Evolutionary conservation across 2,888 invertebrate genomes (phyloP), one percentile per base, ranked within the genome.

Genomic region (Drosophila putrida): DNA sequence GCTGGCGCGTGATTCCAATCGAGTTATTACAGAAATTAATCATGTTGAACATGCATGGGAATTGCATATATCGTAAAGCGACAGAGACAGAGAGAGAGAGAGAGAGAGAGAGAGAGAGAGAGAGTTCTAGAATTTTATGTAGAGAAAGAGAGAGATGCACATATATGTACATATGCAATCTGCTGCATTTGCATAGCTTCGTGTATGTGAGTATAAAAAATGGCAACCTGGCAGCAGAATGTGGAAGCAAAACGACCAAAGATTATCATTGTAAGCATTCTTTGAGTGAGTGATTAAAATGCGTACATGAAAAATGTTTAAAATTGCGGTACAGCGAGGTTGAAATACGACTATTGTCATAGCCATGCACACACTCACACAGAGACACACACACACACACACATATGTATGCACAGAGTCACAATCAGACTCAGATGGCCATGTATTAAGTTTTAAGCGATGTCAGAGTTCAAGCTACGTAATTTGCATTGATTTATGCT

Each of bases 1-100:
- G 81, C 77, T 85, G 86, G 86, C 89, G 88, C 89, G 89, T 89
- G 89, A 86, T 86, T 86, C 89, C 89, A 88, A 89, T 86, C 88
- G 89, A 86, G 86, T 86, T 86, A 86, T 89, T 89, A 89, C 86
- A 88, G 80, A 88, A 86, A 86, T 86, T 86, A 89, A 86, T 86
- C 86, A 86, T 89, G 86, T 86, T 85, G 88, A 89, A 84, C 85
- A 88, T 89, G 89, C 73, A 88, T 80, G 85, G 84, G 84, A 85
- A 85, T 85, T 89, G 88, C 84, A 86, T 70, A 79, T 75, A 78
- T 74, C 74, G 53, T 33, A 43, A n/a, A 36, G 25, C 49, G 35
- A 60, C 28, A 65, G 9, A 27, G 43, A 25, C 35, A 57, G 8
- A 54, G 15, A 31, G 11, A 13, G 9, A 8, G 8, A 25, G 10